Percentiles rank a stretch among this genome's conserved stretches.
Evolutionary conservation across 1,140 invertebrate genomes (phyloP).

Genomic region (Piezodorus guildinii): DNA sequence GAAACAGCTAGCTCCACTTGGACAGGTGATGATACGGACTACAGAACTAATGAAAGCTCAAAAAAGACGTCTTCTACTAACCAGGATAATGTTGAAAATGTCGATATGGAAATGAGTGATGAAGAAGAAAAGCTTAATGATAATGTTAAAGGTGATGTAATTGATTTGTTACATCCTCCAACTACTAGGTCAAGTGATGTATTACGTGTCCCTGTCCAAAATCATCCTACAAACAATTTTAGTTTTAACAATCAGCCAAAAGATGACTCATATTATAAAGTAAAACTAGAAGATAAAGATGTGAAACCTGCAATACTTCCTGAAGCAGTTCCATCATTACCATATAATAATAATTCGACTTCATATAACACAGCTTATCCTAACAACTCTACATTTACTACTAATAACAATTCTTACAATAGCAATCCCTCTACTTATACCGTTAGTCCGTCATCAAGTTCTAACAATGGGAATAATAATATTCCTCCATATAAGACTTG

Average conservation of each 20-base stretch:
- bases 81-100: slow-evolving; percentile 47
- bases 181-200: background rate
- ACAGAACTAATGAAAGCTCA: slow-evolving; percentile 1
- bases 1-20: slow-evolving; percentile 44
- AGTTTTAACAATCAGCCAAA: background rate
- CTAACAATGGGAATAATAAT: slow-evolving; percentile 7
- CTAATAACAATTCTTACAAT: background rate
- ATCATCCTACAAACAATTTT: background rate
- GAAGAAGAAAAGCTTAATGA: slow-evolving; percentile 38
- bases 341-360: background rate
- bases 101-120: slow-evolving; percentile 62
- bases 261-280: background rate
- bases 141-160: background rate
- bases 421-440: background rate
- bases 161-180: background rate
- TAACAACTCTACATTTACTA: background rate
- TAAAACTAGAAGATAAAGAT: background rate
- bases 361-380: background rate
- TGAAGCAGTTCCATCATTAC: background rate
- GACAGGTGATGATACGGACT: background rate
- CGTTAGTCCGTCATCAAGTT: background rate
- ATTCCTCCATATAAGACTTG: background rate
- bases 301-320: background rate
- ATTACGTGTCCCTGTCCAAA: background rate
- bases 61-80: background rate